phyloP scores from a whole-genome alignment of 2,888 invertebrate genomes.

The Chelonus formosanus region DNA sequence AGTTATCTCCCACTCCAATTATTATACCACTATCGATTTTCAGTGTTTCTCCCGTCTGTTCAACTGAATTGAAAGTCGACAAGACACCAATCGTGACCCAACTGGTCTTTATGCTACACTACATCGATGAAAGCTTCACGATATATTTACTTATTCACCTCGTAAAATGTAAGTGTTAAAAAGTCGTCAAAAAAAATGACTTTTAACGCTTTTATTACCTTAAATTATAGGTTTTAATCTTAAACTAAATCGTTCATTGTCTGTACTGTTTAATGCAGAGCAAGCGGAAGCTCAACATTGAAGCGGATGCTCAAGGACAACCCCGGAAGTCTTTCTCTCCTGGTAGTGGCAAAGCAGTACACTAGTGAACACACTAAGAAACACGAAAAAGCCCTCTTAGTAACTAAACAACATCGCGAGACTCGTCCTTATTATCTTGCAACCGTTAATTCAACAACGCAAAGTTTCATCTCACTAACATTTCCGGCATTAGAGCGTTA shows the following conservation, averaged over 20 bases:
- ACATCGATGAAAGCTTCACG: too few relatives aligned
- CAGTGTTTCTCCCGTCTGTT: constrained; percentile 18
- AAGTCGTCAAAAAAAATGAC: not conserved
- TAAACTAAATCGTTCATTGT: not conserved
- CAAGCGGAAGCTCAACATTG: constrained; percentile 18
- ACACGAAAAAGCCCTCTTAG: constrained; percentile 40
- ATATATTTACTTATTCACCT: constrained; percentile 5
- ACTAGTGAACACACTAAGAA: constrained; percentile 37
- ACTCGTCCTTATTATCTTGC: constrained; percentile 45
- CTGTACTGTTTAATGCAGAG: not conserved
- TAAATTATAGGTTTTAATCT: not conserved
- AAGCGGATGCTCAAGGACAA: constrained; percentile 44
- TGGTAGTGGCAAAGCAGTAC: constrained; percentile 8
- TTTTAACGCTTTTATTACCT: constrained; percentile 1
- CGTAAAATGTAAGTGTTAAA: constrained; percentile 27
- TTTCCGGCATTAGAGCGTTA: constrained; percentile 40
- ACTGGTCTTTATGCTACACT: constrained; percentile 17
- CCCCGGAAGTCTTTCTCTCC: constrained; percentile 47
- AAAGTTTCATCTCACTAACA: constrained; percentile 37
- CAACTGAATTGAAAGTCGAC: constrained; percentile 32
- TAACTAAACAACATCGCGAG: constrained; percentile 38
- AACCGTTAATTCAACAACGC: constrained; percentile 43
- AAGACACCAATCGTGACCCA: constrained; percentile 29
- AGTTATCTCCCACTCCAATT: constrained; percentile 1
- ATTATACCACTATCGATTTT: constrained; percentile 20